Percentiles rank a stretch among this genome's conserved stretches.
phyloP scores from a whole-genome alignment of 2,113 vertebrate species.

The Embiotoca jacksoni region DNA sequence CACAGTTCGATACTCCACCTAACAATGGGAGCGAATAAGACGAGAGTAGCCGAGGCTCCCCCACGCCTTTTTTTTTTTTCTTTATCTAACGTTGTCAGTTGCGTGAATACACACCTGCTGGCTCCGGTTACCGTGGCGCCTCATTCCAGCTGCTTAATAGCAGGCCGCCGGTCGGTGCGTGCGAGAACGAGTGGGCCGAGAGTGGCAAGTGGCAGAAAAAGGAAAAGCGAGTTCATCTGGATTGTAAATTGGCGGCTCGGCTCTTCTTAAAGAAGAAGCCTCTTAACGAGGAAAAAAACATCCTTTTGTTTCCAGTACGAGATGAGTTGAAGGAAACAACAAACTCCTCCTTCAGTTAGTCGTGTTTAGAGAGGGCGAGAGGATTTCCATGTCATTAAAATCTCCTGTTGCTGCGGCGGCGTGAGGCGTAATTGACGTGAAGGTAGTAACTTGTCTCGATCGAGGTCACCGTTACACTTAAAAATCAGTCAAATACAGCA shows the following conservation, averaged over 20 bases:
- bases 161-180: conserved; percentile 36
- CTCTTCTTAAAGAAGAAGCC: not conserved
- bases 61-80: not conserved
- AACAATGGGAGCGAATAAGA: conserved; percentile 15
- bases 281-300: not conserved
- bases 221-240: conserved; percentile 41
- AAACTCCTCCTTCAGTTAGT: not conserved
- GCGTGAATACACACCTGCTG: conserved; percentile 63
- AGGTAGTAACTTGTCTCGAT: not conserved
- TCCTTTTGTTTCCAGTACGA: not conserved
- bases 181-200: conserved; percentile 48
- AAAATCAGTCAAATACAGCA: not conserved
- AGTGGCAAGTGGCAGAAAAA: conserved; percentile 39
- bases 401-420: not conserved
- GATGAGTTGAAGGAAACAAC: conserved; percentile 8
- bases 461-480: not conserved
- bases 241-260: conserved; percentile 33
- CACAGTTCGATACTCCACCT: conserved; percentile 22
- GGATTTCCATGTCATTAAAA: not conserved
- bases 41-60: not conserved
- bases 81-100: not conserved
- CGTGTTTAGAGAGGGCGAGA: not conserved
- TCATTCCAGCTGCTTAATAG: conserved; percentile 48
- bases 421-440: not conserved
- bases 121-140: conserved; percentile 68